Evolutionary conservation across 2,797 vertebrate genomes (phyloP), one percentile per base, ranked within the genome.

Genomic region (Neopelma chrysocephalum): DNA sequence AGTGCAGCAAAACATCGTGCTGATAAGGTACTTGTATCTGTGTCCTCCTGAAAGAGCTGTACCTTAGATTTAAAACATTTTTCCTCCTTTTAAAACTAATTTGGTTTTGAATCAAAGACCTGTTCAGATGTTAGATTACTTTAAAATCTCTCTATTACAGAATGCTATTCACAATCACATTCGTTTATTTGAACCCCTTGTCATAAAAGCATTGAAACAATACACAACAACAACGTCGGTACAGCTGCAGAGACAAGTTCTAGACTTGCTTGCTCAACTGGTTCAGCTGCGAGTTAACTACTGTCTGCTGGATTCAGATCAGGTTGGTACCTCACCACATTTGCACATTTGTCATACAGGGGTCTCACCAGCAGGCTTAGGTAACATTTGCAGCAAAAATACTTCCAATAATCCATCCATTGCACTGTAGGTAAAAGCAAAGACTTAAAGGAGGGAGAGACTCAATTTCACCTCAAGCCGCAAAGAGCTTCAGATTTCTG

Each of bases 131-230:
- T 79, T 82, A 87, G 92, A 80, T 96, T 93, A 89, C 94, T 95
- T 97, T 92, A 79, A 93, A 87, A 93, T 78, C 82, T 89, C 54
- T 96, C 89, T 95, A 19, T 86, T 53, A 34, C 87, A 99, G 99
- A 99, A 99, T 82, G 98, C 98, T 80, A 99, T 99, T 96, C 99
- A 99, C 97, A 99, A 97, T 96, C 99, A 99, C 98, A 99, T 99
- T 82, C 98, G 99, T 50, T 98, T 99, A 68, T 99, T 99, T 97
- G 99, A 99, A 97, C 99, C 99, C 1, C 98, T 99, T 92, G 99
- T 99, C 87, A 99, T 99, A 91, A 99, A 99, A 98, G 99, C 99
- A 15, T 88, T 99, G 95, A 99, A 99, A 96, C 99, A 99, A 97
- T 99, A 99, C 94, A 99, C 99, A 15, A 99, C 99, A 29, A 99